These are phyloP conservation scores for Tursiops truncatus DNA, from an alignment of 2,113 vertebrate species.

Conservation along the genomic window DNA sequence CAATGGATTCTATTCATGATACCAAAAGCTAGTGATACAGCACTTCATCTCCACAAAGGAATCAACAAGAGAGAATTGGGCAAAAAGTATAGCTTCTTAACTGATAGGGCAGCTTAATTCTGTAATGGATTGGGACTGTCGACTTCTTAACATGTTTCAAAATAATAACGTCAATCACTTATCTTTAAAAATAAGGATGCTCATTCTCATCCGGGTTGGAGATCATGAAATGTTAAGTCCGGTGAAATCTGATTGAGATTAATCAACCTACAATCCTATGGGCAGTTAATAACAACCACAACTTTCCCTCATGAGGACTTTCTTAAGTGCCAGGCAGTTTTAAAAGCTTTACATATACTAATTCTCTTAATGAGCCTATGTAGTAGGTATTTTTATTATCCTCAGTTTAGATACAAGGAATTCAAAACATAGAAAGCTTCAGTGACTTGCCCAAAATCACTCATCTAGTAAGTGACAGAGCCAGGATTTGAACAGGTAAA, in stretches of 20 bases:
- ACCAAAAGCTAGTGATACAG: background rate
- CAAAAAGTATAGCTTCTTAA: background rate
- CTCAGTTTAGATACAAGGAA: background rate
- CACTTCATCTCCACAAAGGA: background rate
- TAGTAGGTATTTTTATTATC: background rate
- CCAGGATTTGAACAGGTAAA: background rate
- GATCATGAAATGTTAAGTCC: conserved; percentile 36
- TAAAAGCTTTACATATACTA: background rate
- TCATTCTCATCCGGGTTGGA: background rate
- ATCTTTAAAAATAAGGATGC: conserved; percentile 26
- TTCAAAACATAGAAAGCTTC: background rate
- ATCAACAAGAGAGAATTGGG: background rate
- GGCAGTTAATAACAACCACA: background rate
- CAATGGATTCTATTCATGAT: background rate
- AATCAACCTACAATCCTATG: background rate
- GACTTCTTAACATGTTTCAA: background rate
- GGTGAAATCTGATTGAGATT: conserved; percentile 24
- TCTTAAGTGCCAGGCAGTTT: background rate
- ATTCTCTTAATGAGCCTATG: background rate
- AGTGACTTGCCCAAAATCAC: background rate
- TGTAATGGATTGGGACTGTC: background rate
- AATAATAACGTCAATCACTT: background rate
- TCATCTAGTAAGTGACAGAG: background rate
- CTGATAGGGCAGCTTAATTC: background rate
- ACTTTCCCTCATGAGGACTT: background rate